Conservation (phyloP, 2,113 vertebrate species). For the Archilochus colubris region DNA sequence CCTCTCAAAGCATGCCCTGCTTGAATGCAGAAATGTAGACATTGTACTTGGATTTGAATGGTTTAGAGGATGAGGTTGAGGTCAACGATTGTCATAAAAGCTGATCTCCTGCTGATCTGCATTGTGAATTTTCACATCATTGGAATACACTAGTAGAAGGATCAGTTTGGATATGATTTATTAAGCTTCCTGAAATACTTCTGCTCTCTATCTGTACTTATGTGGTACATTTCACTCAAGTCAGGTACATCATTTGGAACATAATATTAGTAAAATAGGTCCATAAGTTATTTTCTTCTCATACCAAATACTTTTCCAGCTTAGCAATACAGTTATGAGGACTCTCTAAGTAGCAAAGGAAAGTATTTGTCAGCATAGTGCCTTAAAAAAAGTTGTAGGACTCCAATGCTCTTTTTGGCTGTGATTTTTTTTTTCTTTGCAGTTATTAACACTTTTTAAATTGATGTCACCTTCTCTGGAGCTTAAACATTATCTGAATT, state of each 20-base stretch:
- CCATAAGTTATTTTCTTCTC: not conserved
- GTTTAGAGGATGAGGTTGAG: not conserved
- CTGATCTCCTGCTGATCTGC: not conserved
- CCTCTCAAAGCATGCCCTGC: not conserved
- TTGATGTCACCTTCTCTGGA: not conserved
- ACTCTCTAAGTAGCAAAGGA: not conserved
- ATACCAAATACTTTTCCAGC: not conserved
- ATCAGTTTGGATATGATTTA: not conserved
- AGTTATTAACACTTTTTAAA: not conserved
- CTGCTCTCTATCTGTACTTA: not conserved
- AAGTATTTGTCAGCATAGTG: not conserved
- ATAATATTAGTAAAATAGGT: not conserved
- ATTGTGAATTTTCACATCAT: not conserved
- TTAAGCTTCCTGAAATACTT: not conserved
- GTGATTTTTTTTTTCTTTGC: not conserved
- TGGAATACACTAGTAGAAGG: not conserved
- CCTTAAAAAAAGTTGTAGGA: not conserved
- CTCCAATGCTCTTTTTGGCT: not conserved
- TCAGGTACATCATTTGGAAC: not conserved
- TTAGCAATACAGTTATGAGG: not conserved
- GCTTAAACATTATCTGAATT: not conserved
- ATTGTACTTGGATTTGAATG: not conserved
- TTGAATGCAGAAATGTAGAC: not conserved
- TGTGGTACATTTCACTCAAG: not conserved
- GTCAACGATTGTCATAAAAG: not conserved